Conservation (phyloP, 2,888 invertebrate species). For the Synanthedon andrenaeformis region DNA sequence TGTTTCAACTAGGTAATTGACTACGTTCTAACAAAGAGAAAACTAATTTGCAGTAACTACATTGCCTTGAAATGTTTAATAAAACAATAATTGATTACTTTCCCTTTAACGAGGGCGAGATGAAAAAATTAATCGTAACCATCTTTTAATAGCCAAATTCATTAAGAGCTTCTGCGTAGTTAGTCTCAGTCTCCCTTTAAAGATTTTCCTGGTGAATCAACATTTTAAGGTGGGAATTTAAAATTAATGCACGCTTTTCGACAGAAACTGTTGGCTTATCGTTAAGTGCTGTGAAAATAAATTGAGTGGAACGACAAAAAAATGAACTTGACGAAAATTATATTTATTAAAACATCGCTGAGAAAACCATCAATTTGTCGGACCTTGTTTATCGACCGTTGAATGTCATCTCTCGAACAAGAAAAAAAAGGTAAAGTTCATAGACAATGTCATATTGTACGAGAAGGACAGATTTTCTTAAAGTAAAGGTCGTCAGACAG, state of each 20-base stretch:
- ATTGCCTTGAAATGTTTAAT: neutral
- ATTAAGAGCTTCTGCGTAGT: slow-evolving; percentile 8
- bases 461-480: too few relatives aligned
- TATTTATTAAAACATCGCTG: neutral
- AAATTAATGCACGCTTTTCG: slow-evolving; percentile 5
- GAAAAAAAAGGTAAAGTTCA: neutral
- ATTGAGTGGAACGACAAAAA: neutral
- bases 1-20: slow-evolving; percentile 23
- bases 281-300: slow-evolving; percentile 8
- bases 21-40: slow-evolving; percentile 1
- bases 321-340: neutral
- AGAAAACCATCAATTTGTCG: neutral
- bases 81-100: neutral
- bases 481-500: too few relatives aligned
- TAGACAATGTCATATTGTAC: too few relatives aligned
- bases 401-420: neutral
- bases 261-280: slow-evolving; percentile 14
- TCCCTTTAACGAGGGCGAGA: neutral
- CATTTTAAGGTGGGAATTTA: neutral
- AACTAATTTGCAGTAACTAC: neutral
- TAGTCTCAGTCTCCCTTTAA: slow-evolving; percentile 5
- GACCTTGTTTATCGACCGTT: neutral
- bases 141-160: slow-evolving; percentile 10
- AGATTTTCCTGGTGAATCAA: neutral
- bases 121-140: slow-evolving; percentile 3